Base-by-base conservation (phyloP, 2,797 vertebrate species). In the Siniperca obscura region DNA sequence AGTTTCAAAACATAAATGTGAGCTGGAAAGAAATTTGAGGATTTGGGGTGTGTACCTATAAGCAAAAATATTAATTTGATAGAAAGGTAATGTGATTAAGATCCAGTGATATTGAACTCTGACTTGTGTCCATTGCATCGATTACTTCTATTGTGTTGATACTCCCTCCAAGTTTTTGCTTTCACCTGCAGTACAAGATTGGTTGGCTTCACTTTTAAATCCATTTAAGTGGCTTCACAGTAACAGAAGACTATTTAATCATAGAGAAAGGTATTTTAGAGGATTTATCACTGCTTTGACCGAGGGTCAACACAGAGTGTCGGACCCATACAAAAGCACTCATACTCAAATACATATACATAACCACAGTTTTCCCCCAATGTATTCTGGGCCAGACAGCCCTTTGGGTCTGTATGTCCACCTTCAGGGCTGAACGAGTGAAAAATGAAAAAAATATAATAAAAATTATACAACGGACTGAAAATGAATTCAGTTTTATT, bases 161-260 rank as follows among this genome's bases (percentile, higher is more conserved):
- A 89, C 91, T 90, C 78, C 77, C 68, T 82, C 44, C 7, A 67
- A 13, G 48, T 36, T 85, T 86, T 86, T 83, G 59, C 76, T 74
- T 77, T 81, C 14, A 22, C 61, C 50, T 65, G 69, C 68, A 76
- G 59, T 17, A 61, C 40, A 80, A 66, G 80, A 86, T 81, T 76
- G 59, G 68, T 77, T 68, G 44, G 79, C 82, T 74, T 83, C 64
- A 84, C 60, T 84, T 86, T 82, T 71, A 90, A 93, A 93, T 89
- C 89, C 75, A 85, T 86, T 89, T 86, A 88, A 89, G 85, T 81
- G 76, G 68, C 69, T 84, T 85, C 65, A 82, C 42, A 78, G 84
- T 76, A 78, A 81, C 81, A 89, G 78, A 87, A 76, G 79, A 85
- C 27, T 73, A 74, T 93, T 92, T 91, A 91, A 93, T 94, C 91